Evolutionary conservation across 2,113 vertebrate genomes (phyloP).

Genomic region (Hystrix cristata): DNA sequence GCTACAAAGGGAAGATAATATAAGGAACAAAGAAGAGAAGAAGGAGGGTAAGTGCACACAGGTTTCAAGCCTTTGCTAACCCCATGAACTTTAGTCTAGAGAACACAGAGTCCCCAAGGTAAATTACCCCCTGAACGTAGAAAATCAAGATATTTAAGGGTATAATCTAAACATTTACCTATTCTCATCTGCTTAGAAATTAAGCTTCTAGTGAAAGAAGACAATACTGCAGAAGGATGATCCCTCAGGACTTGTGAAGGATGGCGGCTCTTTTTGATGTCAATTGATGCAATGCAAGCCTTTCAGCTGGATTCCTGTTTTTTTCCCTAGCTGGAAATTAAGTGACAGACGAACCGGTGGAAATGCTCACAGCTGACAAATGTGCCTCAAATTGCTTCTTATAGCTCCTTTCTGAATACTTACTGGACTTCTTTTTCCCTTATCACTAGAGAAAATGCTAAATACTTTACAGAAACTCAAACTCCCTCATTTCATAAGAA

Average conservation of each 20-base stretch:
- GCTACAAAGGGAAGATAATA: neutral
- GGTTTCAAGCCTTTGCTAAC: neutral
- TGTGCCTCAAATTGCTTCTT: neutral
- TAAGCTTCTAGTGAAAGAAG: slow-evolving; percentile 21
- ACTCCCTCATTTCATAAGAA: slow-evolving; percentile 31
- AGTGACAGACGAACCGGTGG: neutral
- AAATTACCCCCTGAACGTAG: neutral
- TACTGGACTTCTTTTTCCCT: slow-evolving; percentile 18
- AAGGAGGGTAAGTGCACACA: neutral
- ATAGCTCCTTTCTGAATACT: slow-evolving; percentile 7
- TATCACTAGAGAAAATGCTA: slow-evolving; percentile 22
- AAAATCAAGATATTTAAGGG: neutral
- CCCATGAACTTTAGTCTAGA: neutral
- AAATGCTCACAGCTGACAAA: neutral
- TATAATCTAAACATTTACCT: neutral
- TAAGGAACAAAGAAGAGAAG: neutral
- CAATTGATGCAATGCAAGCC: neutral
- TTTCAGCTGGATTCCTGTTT: neutral
- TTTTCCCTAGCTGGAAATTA: neutral
- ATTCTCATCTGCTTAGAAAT: slow-evolving; percentile 29
- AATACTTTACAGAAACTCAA: slow-evolving; percentile 13
- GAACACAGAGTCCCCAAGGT: neutral
- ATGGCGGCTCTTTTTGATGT: neutral
- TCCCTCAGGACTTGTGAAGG: neutral
- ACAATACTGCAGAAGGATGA: neutral